Evolutionary conservation across 2,113 vertebrate genomes (phyloP), one percentile per base, ranked within the genome.

Genomic region (Euleptes europaea): DNA sequence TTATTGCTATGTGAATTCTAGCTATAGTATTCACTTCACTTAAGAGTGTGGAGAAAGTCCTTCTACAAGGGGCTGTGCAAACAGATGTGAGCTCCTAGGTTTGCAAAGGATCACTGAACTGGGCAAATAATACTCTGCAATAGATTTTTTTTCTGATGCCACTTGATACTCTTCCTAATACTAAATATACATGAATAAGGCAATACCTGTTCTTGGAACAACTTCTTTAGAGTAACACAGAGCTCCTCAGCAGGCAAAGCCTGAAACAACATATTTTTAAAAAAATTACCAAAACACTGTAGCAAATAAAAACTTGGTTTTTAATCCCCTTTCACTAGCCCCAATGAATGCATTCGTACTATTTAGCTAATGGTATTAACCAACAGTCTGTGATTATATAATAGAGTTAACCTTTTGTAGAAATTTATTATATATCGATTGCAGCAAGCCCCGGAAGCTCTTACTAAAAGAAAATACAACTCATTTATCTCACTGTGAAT

Each of bases 161-260:
- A 38, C 23, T 8, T n/a, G 65, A 63, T 79, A 47, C 21, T 72
- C 40, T 47, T 49, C 76, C 54, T 65, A 49, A 44, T 80, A 72
- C 35, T 13, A 79, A n/a, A 49, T 57, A 78, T 28, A 83, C 70
- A 78, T 71, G 78, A 85, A 78, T 44, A 80, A 35, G n/a, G 84
- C 51, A 73, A 80, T 85, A 85, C 84, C 84, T 85, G 60, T 85
- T 85, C 84, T 85, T 80, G 51, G 31, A 49, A 85, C 35, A 85
- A 80, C 84, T 80, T 85, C 84, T 85, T 85, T 80, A 85, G 84
- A 73, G 84, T 85, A 80, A 57, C 69, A 85, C 84, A 85, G 84
- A 85, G 84, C 67, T 80, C 69, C 79, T 85, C 84, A 85, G 84
- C 69, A 65, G 77, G 77, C 84, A 85, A 85, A 69, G 49, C 49